A percentile compares a stretch with the other conserved stretches of the same genome.
Conservation (phyloP, 2,888 invertebrate species). For the Platycheirus rosarum region DNA sequence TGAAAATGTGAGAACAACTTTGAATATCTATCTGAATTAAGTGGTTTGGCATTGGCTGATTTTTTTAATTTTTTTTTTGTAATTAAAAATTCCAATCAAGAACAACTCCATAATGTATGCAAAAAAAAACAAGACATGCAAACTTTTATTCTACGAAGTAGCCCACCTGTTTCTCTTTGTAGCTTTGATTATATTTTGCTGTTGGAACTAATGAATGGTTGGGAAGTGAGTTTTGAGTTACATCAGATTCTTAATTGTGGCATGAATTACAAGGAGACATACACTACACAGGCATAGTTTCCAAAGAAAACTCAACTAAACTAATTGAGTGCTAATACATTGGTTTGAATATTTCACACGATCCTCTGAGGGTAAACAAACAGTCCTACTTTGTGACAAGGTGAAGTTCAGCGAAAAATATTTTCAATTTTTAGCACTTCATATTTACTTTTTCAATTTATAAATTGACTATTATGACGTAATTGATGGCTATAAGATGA, state of each 20-base stretch:
- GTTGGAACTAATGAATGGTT: not conserved
- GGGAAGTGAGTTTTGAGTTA: not conserved
- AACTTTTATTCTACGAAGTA: conserved; percentile 25
- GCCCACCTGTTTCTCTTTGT: conserved; percentile 12
- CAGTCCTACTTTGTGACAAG: conserved; percentile 37
- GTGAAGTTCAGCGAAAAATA: conserved; percentile 44
- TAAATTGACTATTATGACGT: too few relatives aligned
- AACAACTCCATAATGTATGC: conserved; percentile 55
- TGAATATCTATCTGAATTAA: conserved; percentile 2
- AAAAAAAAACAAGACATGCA: conserved; percentile 46
- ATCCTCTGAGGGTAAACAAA: not conserved
- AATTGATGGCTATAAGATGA: too few relatives aligned
- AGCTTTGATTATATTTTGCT: not conserved
- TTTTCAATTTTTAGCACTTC: too few relatives aligned
- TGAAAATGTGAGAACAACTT: not conserved
- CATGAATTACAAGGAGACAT: not conserved
- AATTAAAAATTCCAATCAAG: conserved; percentile 61
- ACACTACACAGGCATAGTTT: conserved; percentile 1
- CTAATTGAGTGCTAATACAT: conserved; percentile 54
- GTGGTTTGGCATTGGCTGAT: conserved; percentile 38
- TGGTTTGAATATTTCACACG: conserved; percentile 27
- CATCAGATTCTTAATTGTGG: not conserved
- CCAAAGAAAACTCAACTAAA: conserved; percentile 7
- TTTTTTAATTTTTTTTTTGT: conserved; percentile 2
- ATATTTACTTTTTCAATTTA: too few relatives aligned